phyloP scores from a whole-genome alignment of 2,797 vertebrate species.

The Parotocinclus haroldoi region DNA sequence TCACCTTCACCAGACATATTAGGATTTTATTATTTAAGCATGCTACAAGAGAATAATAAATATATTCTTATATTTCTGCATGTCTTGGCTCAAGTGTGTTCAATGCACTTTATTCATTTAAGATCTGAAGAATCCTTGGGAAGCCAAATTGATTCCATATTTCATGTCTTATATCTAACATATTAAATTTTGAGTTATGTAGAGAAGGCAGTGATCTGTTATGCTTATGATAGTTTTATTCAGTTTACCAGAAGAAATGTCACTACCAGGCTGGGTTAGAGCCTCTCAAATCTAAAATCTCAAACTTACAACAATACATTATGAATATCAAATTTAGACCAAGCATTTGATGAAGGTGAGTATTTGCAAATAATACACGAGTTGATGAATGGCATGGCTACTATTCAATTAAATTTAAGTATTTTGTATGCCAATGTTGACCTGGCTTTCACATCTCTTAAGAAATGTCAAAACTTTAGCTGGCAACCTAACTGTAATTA shows the following conservation, averaged over 20 bases:
- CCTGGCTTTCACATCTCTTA: too few species aligned
- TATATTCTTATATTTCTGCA: neutral
- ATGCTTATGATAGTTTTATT: neutral
- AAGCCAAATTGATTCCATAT: neutral
- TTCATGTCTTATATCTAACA: neutral
- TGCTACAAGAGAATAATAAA: neutral
- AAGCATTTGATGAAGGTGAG: too few species aligned
- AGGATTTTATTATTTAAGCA: neutral
- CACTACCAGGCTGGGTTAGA: neutral
- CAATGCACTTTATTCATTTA: neutral
- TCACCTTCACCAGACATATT: slow-evolving; percentile 3
- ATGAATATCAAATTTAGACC: too few species aligned
- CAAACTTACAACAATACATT: neutral
- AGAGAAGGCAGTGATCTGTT: neutral
- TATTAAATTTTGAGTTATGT: neutral
- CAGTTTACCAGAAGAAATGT: neutral
- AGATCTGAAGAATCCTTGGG: neutral
- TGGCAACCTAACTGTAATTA: too few species aligned
- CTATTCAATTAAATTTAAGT: too few species aligned
- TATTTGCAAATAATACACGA: too few species aligned
- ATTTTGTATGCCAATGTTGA: too few species aligned
- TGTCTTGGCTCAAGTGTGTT: neutral
- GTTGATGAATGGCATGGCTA: too few species aligned
- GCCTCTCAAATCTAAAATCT: neutral
- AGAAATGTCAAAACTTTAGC: too few species aligned